These are phyloP conservation scores for Actinemys pallida DNA, from an alignment of 2,113 vertebrate genomes.

Conservation along the genomic window DNA sequence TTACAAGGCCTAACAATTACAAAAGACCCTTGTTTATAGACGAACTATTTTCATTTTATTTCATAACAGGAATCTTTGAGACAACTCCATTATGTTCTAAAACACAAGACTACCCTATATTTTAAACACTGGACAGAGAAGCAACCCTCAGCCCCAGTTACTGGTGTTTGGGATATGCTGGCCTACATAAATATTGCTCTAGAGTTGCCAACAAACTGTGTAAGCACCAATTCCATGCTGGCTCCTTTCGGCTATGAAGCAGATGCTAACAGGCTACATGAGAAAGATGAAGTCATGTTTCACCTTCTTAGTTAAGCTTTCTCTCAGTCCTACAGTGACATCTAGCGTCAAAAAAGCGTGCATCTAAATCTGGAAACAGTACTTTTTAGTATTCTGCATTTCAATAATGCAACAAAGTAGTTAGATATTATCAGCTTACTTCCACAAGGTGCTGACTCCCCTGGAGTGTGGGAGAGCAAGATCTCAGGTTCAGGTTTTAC, in stretches of 20 bases:
- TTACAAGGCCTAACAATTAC: rapidly evolving
- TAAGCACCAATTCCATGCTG: background rate
- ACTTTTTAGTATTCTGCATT: background rate
- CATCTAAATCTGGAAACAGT: background rate
- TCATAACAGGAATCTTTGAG: background rate
- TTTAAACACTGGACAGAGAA: background rate
- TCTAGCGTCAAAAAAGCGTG: conserved; percentile 78
- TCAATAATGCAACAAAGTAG: rapidly evolving
- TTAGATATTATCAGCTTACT: rapidly evolving
- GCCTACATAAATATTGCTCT: background rate
- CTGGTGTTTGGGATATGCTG: background rate
- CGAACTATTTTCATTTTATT: background rate
- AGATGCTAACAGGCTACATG: background rate
- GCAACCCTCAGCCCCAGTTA: rapidly evolving
- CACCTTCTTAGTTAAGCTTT: background rate
- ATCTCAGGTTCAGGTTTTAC: rapidly evolving
- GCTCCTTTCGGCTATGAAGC: background rate
- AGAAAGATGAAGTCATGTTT: background rate
- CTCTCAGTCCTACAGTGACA: conserved; percentile 88
- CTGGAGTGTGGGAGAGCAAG: rapidly evolving
- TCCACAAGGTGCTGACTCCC: background rate
- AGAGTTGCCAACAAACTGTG: background rate
- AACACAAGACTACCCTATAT: rapidly evolving
- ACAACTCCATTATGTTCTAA: background rate
- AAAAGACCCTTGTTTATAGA: background rate